Evolutionary conservation across 2,888 invertebrate genomes (phyloP).

Genomic region (Cheilosia urbana): DNA sequence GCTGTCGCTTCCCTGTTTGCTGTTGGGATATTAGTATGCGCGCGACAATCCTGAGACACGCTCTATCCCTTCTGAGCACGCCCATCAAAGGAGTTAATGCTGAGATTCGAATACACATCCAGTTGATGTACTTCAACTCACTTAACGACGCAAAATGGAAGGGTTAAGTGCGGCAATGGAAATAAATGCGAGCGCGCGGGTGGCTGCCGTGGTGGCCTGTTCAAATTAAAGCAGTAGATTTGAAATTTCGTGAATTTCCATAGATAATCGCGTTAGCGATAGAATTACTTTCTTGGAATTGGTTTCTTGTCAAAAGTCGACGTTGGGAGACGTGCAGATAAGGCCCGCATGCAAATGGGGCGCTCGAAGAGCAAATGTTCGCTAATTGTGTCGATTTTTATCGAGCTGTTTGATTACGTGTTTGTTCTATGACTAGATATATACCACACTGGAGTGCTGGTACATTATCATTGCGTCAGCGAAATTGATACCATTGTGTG

Average conservation of each 20-base stretch:
- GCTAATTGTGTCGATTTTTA: conserved; percentile 66
- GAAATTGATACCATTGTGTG: conserved; percentile 14
- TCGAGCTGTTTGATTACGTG: conserved; percentile 45
- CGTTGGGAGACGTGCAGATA: conserved; percentile 14
- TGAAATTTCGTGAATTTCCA: conserved; percentile 64
- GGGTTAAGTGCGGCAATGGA: conserved; percentile 68
- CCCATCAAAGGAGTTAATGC: conserved; percentile 59
- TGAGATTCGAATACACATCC: conserved; percentile 59
- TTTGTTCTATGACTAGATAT: conserved; percentile 32
- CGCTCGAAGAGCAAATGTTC: conserved; percentile 47
- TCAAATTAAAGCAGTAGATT: conserved; percentile 52
- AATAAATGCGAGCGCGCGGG: conserved; percentile 28
- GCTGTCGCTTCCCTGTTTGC: background rate
- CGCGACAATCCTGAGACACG: conserved; percentile 43
- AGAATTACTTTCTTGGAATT: conserved; percentile 49
- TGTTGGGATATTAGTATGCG: conserved; percentile 46
- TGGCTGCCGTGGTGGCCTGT: background rate
- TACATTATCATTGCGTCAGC: conserved; percentile 12
- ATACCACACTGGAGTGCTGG: background rate
- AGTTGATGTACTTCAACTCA: conserved; percentile 52
- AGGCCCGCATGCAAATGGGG: conserved; percentile 1
- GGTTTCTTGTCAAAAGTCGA: conserved; percentile 66
- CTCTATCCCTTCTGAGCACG: conserved; percentile 10
- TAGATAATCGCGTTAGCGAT: conserved; percentile 56
- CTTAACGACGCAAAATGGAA: conserved; percentile 53